Evolutionary conservation across 2,888 invertebrate genomes (phyloP).

Genomic region (Choristoneura rosaceana): DNA sequence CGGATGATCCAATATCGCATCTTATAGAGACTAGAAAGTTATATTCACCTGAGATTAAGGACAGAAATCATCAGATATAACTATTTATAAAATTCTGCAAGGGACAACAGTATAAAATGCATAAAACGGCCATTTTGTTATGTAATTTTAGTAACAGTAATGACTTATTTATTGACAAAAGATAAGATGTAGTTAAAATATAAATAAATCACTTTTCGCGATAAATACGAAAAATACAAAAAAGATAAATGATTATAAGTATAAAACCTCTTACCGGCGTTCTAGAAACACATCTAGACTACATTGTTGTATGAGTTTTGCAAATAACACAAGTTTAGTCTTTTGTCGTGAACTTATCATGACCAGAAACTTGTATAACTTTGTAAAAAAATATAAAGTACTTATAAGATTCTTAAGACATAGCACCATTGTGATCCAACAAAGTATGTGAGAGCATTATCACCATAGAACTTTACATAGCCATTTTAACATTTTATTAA

Average conservation of each 20-base stretch:
- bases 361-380: background rate
- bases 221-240: too few relatives aligned
- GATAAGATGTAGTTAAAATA: background rate
- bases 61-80: conserved; percentile 44
- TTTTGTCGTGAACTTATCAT: background rate
- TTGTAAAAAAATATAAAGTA: background rate
- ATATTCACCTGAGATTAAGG: conserved; percentile 68
- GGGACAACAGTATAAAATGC: conserved; percentile 27
- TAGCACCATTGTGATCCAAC: conserved; percentile 73
- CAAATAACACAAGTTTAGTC: background rate
- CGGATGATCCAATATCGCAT: conserved; percentile 70
- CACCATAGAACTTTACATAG: conserved; percentile 45
- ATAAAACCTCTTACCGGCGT: too few relatives aligned
- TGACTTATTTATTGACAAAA: background rate
- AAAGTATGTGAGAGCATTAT: conserved; percentile 42
- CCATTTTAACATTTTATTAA: conserved; percentile 21
- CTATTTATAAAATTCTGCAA: conserved; percentile 45
- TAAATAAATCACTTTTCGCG: too few relatives aligned
- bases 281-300: too few relatives aligned
- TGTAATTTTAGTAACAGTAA: background rate
- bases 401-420: conserved; percentile 27
- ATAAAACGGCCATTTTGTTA: conserved; percentile 9
- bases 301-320: background rate
- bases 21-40: conserved; percentile 81
- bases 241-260: too few relatives aligned